Evolutionary conservation across 92 coral and sea anemone genomes (phyloP), one percentile per base, ranked within the genome.

Genomic region (Nematostella vectensis): DNA sequence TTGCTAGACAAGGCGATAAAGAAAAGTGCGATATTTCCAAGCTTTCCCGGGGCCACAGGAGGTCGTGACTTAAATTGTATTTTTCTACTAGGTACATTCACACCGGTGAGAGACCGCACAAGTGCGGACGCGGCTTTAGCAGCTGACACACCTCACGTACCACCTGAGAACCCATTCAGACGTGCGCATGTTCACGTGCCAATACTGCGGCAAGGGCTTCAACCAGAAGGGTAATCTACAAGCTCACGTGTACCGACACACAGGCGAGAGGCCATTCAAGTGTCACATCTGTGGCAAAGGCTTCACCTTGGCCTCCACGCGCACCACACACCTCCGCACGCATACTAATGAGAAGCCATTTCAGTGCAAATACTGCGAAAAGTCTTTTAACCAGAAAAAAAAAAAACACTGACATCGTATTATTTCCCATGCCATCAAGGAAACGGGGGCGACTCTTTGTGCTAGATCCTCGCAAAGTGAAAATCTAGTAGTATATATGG

Each of bases 81-180:
- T n/a, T n/a, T n/a, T n/a, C n/a, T n/a, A n/a, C n/a, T n/a, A 36
- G 42, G 15, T 36, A 36, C 54, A 76, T 71, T 2, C 82, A 61
- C 75, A 81, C 91, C 21, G 96, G 96, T 25, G 96, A 88, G 60
- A 88, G 79, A 59, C 94, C 94, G 0, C 88, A 79, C 62, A 83
- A 83, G 70, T 88, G 96, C 47, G 63, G 55, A 53, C 83, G 71
- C 49, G 83, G 96, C 83, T 88, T 55, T 83, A 88, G 57, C 96
- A 88, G 59, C 78, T 83, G 57, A 88, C 96, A 17, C 94, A 88
- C 36, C 59, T 88, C 51, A 88, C 89, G 48, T 83, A 88, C 68
- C 96, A 88, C 72, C 59, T 83, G 79, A 74, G 96, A 68, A 88
- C 96, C 59, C 96, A 88, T 70, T 88, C 96, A 12, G 85, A 88